Conservation (phyloP, 2,888 invertebrate species). For the Ellobium chinense region DNA sequence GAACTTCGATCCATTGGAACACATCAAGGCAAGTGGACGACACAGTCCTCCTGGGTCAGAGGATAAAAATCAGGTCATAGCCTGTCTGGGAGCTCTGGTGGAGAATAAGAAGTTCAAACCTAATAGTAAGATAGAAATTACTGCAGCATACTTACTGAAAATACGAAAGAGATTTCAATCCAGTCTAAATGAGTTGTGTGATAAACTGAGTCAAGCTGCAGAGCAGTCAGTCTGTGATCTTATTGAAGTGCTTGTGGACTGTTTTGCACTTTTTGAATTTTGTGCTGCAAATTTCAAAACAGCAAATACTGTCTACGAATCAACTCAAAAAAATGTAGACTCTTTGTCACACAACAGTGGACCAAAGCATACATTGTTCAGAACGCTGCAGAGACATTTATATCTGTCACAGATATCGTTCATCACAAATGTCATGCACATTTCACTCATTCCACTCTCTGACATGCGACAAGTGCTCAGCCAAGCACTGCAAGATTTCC, state of each 20-base stretch:
- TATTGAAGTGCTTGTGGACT: constrained; percentile 51
- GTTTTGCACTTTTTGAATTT: constrained; percentile 73
- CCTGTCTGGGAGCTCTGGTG: constrained; percentile 48
- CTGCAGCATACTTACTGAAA: constrained; percentile 42
- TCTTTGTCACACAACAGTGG: neutral
- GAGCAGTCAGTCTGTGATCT: neutral
- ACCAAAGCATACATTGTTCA: neutral
- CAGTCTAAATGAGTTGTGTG: constrained; percentile 23
- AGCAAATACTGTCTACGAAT: constrained; percentile 34
- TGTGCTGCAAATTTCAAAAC: constrained; percentile 62
- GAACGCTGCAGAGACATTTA: constrained; percentile 37
- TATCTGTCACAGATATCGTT: constrained; percentile 55
- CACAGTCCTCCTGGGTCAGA: constrained; percentile 29
- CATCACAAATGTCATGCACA: constrained; percentile 63
- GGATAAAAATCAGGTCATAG: constrained; percentile 44
- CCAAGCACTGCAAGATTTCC: constrained; percentile 63
- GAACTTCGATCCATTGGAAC: constrained; percentile 53
- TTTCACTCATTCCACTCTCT: constrained; percentile 56
- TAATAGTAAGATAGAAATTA: constrained; percentile 2
- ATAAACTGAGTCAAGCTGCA: neutral
- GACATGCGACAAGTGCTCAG: constrained; percentile 61
- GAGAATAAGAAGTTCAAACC: constrained; percentile 55
- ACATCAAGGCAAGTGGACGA: constrained; percentile 23
- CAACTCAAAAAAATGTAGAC: neutral
- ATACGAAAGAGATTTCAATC: constrained; percentile 46